Percentiles rank a stretch among this genome's conserved stretches.
These are phyloP conservation scores for Bacillus rossius DNA, from an alignment of 1,140 invertebrate genomes.

Conservation along the genomic window DNA sequence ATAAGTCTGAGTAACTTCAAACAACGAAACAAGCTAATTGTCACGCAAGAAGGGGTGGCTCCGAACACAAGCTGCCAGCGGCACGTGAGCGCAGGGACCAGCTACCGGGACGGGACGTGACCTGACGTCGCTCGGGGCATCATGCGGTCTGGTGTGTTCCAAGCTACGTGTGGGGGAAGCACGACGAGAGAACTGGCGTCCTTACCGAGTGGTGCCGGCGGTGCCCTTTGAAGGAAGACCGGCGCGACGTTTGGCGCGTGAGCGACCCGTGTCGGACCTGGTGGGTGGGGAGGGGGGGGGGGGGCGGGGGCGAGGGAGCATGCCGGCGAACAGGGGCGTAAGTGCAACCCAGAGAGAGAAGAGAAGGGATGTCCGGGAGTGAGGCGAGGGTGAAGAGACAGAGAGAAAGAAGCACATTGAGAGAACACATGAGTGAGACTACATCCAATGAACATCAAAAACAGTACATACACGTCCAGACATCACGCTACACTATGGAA, in stretches of 20 bases:
- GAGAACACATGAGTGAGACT: conserved; percentile 3
- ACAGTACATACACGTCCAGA: not conserved
- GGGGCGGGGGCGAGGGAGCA: not conserved
- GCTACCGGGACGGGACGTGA: no score
- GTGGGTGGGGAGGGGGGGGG: not conserved
- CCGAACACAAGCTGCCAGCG: no score
- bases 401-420: conserved; percentile 7
- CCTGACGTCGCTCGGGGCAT: no score
- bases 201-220: conserved; percentile 69
- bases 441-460: not conserved
- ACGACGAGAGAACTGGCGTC: conserved; percentile 23
- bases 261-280: conserved; percentile 53
- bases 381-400: conserved; percentile 1
- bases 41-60: no score
- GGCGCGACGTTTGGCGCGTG: conserved; percentile 57
- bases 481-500: conserved; percentile 19
- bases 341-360: not conserved
- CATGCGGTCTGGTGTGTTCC: no score
- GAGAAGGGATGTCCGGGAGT: not conserved
- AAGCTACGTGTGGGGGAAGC: not conserved
- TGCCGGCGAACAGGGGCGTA: not conserved
- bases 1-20: no score
- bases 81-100: no score
- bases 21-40: no score
- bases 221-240: conserved; percentile 59